Evolutionary conservation across 2,797 vertebrate genomes (phyloP).

Genomic region (Sciurus carolinensis): DNA sequence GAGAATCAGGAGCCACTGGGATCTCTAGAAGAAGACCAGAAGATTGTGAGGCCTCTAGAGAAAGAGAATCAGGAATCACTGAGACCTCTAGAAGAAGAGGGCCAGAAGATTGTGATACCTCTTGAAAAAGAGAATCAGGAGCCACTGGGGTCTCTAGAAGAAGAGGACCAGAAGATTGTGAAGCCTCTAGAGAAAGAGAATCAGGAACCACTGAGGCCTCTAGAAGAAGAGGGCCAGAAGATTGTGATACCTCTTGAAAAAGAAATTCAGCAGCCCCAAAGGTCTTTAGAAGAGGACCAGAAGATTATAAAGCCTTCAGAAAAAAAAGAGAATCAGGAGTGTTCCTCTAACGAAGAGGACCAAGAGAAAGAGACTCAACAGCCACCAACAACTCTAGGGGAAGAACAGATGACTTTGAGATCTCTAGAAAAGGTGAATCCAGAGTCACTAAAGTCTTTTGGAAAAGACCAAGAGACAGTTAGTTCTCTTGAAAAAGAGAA

Average conservation of each 20-base stretch:
- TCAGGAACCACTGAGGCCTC: neutral
- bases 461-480: conserved; percentile 52
- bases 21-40: neutral
- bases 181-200: neutral
- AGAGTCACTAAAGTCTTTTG: conserved; percentile 45
- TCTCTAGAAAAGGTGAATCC: conserved; percentile 34
- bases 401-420: neutral
- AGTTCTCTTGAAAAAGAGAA: conserved; percentile 49
- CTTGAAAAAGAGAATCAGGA: neutral
- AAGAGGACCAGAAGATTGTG: neutral
- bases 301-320: neutral
- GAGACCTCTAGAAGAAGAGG: neutral
- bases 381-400: neutral
- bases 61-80: neutral
- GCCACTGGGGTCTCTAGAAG: neutral
- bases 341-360: neutral
- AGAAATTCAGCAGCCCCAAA: too few species aligned
- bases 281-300: neutral
- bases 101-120: neutral
- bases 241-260: too few species aligned
- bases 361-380: conserved; percentile 21
- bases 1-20: neutral
- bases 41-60: neutral
- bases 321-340: neutral
- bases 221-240: neutral